A percentile compares a stretch with the other conserved stretches of the same genome.
Evolutionary conservation across 2,888 invertebrate genomes (phyloP).

Genomic region (Craniophora ligustri): DNA sequence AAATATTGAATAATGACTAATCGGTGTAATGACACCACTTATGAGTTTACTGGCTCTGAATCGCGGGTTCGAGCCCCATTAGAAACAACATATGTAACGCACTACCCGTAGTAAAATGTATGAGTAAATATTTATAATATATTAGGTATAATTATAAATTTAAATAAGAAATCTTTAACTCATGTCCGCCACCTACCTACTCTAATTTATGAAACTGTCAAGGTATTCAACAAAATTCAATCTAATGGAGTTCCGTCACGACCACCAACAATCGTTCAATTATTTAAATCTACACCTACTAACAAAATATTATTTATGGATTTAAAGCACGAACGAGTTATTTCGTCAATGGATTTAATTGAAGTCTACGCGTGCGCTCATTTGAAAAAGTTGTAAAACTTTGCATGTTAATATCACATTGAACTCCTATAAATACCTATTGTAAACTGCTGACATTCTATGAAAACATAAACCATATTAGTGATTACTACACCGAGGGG

Average conservation of each 20-base stretch:
- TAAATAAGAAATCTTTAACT: not conserved
- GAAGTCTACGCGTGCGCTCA: constrained; percentile 11
- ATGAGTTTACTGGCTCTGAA: too few species aligned
- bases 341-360: constrained; percentile 34
- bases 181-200: not conserved
- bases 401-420: constrained; percentile 28
- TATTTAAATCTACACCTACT: constrained; percentile 34
- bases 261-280: constrained; percentile 18
- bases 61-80: too few species aligned
- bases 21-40: not conserved
- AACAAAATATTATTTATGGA: constrained; percentile 33
- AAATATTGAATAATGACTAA: constrained; percentile 9
- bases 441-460: constrained; percentile 6
- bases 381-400: constrained; percentile 15
- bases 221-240: constrained; percentile 24
- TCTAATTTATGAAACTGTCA: constrained; percentile 20
- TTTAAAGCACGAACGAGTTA: constrained; percentile 30
- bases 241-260: constrained; percentile 28
- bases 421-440: constrained; percentile 19
- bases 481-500: constrained; percentile 1
- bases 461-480: constrained; percentile 12
- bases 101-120: too few species aligned
- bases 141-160: not conserved
- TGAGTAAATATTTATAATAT: too few species aligned
- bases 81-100: too few species aligned